Evolutionary conservation across 2,113 vertebrate genomes (phyloP), one percentile per base, ranked within the genome.

Genomic region (Sylvilagus bachmani): DNA sequence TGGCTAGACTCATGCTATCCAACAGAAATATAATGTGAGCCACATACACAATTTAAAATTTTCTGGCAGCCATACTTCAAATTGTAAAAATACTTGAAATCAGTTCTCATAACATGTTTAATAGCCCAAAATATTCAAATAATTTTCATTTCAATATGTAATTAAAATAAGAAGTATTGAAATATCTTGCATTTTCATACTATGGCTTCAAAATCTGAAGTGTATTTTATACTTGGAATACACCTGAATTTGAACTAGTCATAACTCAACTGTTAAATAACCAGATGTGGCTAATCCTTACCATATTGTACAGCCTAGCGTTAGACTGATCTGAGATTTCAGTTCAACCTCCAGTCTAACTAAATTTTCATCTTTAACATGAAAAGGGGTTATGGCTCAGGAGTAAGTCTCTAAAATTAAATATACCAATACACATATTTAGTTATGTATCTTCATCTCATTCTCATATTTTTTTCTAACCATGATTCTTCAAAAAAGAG

Each of bases 41-140:
- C 33, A 62, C 8, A 8, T 70, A 29, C 31, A 1, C 53, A 31
- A n/a, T 66, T 77, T 80, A 19, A 71, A 81, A 22, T 70, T 74
- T 78, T 55, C 67, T 29, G 44, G 22, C 79, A 74, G 70, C 16
- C n/a, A 86, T 16, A 70, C 81, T 86, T 90, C 24, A 25, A 91
- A 78, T 95, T 89, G 6, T 88, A 93, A 93, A 70, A 92, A 77
- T 36, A 86, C 27, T 80, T 89, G 24, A 66, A 89, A 86, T 83
- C 73, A 67, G 79, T 86, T 64, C 73, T 86, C 62, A 84, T 90
- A 85, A 44, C 79, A 36, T 44, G 11, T 69, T 91, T 87, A 66
- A n/a, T 67, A 90, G 24, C 51, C 12, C 9, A 3, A 0, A 87
- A 2, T 61, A 75, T 69, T 5, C 33, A 85, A 58, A 51, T 66